A percentile compares a stretch with the other conserved stretches of the same genome.
Evolutionary conservation across 2,113 vertebrate species (phyloP).

Genomic region (Ailurus styani): DNA sequence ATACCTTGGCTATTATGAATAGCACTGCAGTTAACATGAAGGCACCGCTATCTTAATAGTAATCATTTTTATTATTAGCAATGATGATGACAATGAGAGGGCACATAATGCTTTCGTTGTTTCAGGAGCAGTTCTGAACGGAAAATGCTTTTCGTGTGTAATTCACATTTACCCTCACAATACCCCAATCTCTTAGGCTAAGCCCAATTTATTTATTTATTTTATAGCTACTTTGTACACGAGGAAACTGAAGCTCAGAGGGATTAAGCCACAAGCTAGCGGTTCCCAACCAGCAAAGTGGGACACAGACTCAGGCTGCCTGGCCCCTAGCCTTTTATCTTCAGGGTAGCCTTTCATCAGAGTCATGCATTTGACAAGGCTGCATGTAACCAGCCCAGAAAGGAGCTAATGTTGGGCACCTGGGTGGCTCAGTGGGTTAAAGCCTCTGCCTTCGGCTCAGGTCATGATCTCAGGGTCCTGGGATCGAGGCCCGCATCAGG

Average conservation of each 20-base stretch:
- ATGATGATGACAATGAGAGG: neutral
- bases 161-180: neutral
- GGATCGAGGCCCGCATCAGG: no score
- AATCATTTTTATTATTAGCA: neutral
- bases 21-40: neutral
- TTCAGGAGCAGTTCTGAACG: neutral
- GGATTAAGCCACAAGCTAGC: neutral
- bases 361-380: neutral
- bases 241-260: neutral
- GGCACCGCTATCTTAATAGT: neutral
- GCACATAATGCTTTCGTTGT: accelerated
- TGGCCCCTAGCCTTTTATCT: neutral
- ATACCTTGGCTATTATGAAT: neutral
- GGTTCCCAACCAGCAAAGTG: neutral
- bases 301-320: neutral
- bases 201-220: neutral
- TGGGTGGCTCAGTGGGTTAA: no score
- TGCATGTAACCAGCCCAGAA: no score
- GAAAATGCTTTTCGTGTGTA: neutral
- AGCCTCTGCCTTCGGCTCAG: no score
- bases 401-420: neutral
- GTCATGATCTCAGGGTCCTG: no score
- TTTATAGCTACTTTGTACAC: neutral
- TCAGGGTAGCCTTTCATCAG: neutral
- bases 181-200: neutral